Percentiles rank a stretch among this genome's conserved stretches.
Evolutionary conservation across 2,888 invertebrate genomes (phyloP).

Genomic region (Halocaridina rubra): DNA sequence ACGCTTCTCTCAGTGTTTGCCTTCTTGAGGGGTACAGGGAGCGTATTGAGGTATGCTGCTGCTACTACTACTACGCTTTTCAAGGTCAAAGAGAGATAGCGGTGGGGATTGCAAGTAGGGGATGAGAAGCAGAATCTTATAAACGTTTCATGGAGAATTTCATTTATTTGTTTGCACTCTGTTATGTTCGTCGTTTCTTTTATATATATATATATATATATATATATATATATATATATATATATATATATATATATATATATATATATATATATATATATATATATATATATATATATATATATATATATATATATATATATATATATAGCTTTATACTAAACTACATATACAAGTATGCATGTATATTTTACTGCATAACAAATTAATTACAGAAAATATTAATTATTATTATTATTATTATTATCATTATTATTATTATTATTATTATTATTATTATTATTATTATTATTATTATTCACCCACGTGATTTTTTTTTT

Average conservation of each 20-base stretch:
- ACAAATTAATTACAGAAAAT: too few species aligned
- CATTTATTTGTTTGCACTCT: background rate
- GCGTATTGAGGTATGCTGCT: background rate
- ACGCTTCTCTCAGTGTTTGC: conserved; percentile 11
- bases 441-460: background rate
- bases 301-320: conserved; percentile 18
- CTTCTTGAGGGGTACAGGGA: background rate
- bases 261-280: conserved; percentile 16
- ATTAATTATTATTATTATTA: too few species aligned
- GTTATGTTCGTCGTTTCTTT: background rate
- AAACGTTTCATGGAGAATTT: background rate
- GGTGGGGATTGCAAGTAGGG: too few species aligned
- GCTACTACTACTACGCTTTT: too few species aligned
- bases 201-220: background rate
- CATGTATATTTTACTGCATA: background rate
- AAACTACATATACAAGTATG: conserved; percentile 9
- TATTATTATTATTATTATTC: background rate
- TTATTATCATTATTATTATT: too few species aligned
- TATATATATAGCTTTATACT: background rate
- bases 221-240: background rate
- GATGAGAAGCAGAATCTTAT: too few species aligned
- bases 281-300: conserved; percentile 2
- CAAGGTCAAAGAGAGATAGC: too few species aligned
- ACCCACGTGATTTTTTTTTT: background rate
- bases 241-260: conserved; percentile 20